Evolutionary conservation across 2,797 vertebrate genomes (phyloP).

Genomic region (Podarcis siculus): DNA sequence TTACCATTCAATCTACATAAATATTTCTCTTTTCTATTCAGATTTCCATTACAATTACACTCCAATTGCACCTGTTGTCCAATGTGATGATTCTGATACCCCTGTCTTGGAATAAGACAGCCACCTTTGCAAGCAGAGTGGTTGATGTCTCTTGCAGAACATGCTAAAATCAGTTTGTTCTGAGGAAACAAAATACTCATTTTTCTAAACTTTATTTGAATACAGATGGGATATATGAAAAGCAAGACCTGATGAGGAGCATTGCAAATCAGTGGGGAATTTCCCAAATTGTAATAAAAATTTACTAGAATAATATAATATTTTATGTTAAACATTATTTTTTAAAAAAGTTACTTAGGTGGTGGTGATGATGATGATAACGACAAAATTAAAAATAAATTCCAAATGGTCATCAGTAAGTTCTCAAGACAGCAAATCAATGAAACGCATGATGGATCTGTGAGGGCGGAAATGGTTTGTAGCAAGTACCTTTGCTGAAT

Average conservation of each 20-base stretch:
- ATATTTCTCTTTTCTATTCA: background rate
- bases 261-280: background rate
- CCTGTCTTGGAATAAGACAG: background rate
- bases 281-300: background rate
- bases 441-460: no score
- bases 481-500: no score
- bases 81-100: background rate
- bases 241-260: background rate
- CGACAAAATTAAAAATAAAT: background rate
- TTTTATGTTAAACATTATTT: background rate
- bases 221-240: background rate
- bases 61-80: background rate
- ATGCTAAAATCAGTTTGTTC: background rate
- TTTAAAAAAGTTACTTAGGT: background rate
- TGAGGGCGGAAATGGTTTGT: no score
- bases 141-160: background rate
- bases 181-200: background rate
- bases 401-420: background rate
- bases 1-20: background rate
- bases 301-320: background rate
- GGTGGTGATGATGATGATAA: background rate
- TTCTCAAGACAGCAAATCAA: background rate
- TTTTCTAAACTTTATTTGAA: background rate
- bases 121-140: background rate
- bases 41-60: background rate